These are phyloP conservation scores for Orthochromis indermauri DNA, from an alignment of 2,113 vertebrate genomes.

Conservation along the genomic window DNA sequence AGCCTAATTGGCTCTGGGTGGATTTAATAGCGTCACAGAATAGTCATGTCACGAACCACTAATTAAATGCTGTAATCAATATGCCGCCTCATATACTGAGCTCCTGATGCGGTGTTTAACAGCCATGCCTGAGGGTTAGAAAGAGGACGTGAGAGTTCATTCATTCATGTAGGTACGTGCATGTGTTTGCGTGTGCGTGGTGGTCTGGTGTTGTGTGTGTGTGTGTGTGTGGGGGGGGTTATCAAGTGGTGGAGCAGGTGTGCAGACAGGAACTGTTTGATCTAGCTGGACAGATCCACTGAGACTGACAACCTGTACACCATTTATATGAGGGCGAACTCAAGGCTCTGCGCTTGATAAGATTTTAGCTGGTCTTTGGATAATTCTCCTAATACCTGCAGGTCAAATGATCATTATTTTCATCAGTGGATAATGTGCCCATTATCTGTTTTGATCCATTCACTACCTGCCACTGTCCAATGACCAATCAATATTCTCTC, in stretches of 20 bases:
- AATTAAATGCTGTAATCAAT: slow-evolving; percentile 45
- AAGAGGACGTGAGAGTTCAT: background rate
- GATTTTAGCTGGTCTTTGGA: background rate
- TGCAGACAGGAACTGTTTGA: background rate
- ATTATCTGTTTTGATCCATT: background rate
- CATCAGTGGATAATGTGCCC: background rate
- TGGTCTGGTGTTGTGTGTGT: background rate
- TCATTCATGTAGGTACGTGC: background rate
- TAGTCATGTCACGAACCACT: slow-evolving; percentile 41
- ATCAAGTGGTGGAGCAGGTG: slow-evolving; percentile 35
- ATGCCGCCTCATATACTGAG: slow-evolving; percentile 7
- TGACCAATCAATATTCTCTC: background rate
- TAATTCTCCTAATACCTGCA: background rate
- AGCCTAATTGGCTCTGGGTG: slow-evolving; percentile 28
- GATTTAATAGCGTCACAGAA: slow-evolving; percentile 38
- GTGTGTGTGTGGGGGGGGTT: background rate
- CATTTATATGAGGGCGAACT: background rate
- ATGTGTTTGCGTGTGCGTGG: background rate
- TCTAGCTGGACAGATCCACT: background rate
- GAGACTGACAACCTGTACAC: background rate
- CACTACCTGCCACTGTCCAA: background rate
- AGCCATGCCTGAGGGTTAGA: background rate
- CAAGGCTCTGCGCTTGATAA: background rate
- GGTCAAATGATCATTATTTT: background rate
- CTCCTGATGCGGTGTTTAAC: slow-evolving; percentile 13